Evolutionary conservation across 2,888 invertebrate species (phyloP).

Genomic region (Mimachlamys varia): DNA sequence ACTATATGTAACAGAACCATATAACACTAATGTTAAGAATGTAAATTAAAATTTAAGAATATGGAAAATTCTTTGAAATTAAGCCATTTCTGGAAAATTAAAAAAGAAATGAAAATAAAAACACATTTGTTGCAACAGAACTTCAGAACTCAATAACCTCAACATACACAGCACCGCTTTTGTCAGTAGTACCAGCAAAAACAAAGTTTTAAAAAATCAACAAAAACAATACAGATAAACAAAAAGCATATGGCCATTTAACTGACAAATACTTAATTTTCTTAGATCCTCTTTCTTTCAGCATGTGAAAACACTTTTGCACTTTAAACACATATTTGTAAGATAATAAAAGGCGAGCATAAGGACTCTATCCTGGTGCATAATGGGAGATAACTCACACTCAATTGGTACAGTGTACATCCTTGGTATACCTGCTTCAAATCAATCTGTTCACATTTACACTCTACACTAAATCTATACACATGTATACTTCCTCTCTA

Average conservation of each 20-base stretch:
- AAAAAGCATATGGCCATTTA: constrained; percentile 11
- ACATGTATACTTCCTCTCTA: not conserved
- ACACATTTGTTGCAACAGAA: not conserved
- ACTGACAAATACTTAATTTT: not conserved
- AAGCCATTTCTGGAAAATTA: not conserved
- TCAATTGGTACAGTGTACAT: not conserved
- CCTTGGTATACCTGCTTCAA: not conserved
- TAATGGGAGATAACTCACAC: constrained; percentile 32
- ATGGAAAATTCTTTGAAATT: not conserved
- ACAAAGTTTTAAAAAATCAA: not conserved
- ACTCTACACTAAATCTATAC: not conserved
- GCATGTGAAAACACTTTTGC: not conserved
- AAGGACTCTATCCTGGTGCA: constrained; percentile 44
- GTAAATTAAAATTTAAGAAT: not conserved
- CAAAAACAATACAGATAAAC: constrained; percentile 23
- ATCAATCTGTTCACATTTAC: not conserved
- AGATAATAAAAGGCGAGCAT: constrained; percentile 43
- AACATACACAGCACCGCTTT: constrained; percentile 20
- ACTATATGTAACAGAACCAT: not conserved
- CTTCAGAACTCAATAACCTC: not conserved
- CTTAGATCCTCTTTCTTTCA: not conserved
- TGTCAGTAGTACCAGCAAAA: not conserved
- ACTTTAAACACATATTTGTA: constrained; percentile 23
- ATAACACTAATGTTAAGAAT: not conserved
- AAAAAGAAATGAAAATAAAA: not conserved